Conservation (phyloP, 2,113 vertebrate species). For the Ceratotherium simum region DNA sequence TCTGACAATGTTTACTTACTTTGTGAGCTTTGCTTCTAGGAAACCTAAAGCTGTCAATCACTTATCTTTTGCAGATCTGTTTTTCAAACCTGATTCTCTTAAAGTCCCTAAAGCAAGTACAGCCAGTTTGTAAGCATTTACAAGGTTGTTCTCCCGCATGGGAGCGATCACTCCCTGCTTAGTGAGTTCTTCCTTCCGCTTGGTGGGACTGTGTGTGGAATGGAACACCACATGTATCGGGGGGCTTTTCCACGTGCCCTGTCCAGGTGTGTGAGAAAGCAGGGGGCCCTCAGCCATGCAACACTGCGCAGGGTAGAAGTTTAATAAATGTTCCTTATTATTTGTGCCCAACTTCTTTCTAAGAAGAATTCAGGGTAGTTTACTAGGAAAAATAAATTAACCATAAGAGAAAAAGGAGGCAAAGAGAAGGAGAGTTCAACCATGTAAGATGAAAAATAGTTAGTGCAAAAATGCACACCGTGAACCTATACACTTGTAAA, state of each 20-base stretch:
- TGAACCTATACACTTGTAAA: background rate
- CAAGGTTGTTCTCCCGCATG: background rate
- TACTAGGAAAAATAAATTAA: conserved; percentile 51
- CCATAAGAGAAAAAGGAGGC: background rate
- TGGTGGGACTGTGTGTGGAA: background rate
- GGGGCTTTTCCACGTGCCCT: background rate
- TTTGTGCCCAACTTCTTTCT: background rate
- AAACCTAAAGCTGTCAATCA: conserved; percentile 16
- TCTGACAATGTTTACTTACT: background rate
- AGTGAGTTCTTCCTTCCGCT: background rate
- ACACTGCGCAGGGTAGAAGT: background rate
- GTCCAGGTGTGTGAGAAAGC: background rate
- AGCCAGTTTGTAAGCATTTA: background rate
- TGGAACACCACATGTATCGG: too few relatives aligned
- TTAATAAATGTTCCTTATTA: background rate
- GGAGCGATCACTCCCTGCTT: background rate
- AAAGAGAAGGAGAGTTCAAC: background rate
- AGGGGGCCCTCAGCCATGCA: background rate
- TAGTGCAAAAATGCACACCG: background rate
- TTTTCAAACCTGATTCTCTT: background rate
- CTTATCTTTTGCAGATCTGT: background rate
- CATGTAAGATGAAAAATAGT: background rate
- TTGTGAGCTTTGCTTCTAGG: background rate
- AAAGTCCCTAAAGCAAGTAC: background rate
- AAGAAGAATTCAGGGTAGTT: conserved; percentile 22